These are phyloP conservation scores for Coelopa pilipes DNA, from an alignment of 2,888 invertebrate species.

Conservation along the genomic window DNA sequence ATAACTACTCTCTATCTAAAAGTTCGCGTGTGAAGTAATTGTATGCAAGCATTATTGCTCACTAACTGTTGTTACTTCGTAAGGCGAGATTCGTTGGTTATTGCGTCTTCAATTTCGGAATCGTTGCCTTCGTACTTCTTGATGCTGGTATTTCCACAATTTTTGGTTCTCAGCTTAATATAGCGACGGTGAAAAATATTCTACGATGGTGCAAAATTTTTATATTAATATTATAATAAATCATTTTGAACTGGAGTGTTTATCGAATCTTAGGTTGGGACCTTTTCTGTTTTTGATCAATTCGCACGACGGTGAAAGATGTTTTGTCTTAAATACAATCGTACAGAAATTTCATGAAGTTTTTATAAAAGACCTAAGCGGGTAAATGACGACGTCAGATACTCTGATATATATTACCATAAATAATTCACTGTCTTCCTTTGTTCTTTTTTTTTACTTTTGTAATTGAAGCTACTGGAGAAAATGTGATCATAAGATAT, in stretches of 20 bases:
- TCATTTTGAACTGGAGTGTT: too few species aligned
- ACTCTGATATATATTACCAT: not conserved
- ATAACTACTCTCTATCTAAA: too few species aligned
- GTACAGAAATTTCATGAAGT: too few species aligned
- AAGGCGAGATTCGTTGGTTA: slow-evolving; percentile 35
- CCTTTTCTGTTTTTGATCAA: not conserved
- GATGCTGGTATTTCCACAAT: slow-evolving; percentile 19
- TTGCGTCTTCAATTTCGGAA: slow-evolving; percentile 40
- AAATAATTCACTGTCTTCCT: slow-evolving; percentile 25
- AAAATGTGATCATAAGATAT: slow-evolving; percentile 14
- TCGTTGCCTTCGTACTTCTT: slow-evolving; percentile 28
- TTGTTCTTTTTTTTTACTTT: slow-evolving; percentile 32
- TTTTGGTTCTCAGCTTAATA: slow-evolving; percentile 18
- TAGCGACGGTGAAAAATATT: too few species aligned
- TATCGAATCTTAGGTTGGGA: too few species aligned
- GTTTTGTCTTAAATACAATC: too few species aligned
- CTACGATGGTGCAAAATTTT: too few species aligned
- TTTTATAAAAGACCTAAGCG: not conserved
- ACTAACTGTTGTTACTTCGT: slow-evolving; percentile 44
- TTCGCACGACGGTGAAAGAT: not conserved
- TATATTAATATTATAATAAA: too few species aligned
- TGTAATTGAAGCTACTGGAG: slow-evolving; percentile 22
- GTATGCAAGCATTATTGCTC: slow-evolving; percentile 42
- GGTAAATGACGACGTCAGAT: too few species aligned
- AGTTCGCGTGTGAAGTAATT: too few species aligned